Evolutionary conservation across 2,113 vertebrate species (phyloP).

Genomic region (Alexandromys fortis): DNA sequence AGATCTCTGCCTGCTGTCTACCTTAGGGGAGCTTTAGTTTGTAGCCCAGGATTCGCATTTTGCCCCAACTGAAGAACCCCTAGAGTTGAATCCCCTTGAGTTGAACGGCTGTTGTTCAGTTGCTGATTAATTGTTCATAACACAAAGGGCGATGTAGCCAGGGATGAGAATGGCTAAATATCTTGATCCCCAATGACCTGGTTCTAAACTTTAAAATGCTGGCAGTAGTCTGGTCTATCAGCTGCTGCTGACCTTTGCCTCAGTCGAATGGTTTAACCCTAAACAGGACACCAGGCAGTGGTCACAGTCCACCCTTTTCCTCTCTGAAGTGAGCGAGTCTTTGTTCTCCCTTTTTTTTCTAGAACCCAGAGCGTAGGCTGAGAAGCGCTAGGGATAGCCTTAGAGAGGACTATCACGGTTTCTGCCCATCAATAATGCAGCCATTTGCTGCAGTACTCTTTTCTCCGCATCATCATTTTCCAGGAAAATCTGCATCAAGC

Average conservation of each 20-base stretch:
- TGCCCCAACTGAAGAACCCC: not conserved
- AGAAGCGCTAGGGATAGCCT: slow-evolving; percentile 63
- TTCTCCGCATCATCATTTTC: slow-evolving; percentile 67
- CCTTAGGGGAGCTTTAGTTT: slow-evolving; percentile 16
- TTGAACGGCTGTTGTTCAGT: not conserved
- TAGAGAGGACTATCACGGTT: slow-evolving; percentile 74
- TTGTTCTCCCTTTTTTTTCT: slow-evolving; percentile 37
- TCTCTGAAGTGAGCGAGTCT: slow-evolving; percentile 39
- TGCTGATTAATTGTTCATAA: slow-evolving; percentile 35
- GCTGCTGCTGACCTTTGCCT: not conserved
- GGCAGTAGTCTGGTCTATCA: slow-evolving; percentile 1
- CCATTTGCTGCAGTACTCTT: slow-evolving; percentile 60
- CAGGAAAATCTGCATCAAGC: slow-evolving; percentile 77
- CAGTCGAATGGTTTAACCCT: slow-evolving; percentile 49
- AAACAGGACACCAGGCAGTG: slow-evolving; percentile 34
- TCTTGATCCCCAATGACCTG: slow-evolving; percentile 26
- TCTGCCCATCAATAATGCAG: slow-evolving; percentile 81
- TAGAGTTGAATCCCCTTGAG: not conserved
- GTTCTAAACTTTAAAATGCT: slow-evolving; percentile 56
- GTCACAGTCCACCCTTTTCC: not conserved
- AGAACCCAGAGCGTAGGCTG: not conserved
- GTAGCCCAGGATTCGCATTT: not conserved
- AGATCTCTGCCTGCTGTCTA: not conserved
- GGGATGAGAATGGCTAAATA: slow-evolving; percentile 43
- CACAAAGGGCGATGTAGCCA: slow-evolving; percentile 38